Evolutionary conservation across 2,888 invertebrate species (phyloP), one percentile per base, ranked within the genome.

Genomic region (Rhagonycha fulva): DNA sequence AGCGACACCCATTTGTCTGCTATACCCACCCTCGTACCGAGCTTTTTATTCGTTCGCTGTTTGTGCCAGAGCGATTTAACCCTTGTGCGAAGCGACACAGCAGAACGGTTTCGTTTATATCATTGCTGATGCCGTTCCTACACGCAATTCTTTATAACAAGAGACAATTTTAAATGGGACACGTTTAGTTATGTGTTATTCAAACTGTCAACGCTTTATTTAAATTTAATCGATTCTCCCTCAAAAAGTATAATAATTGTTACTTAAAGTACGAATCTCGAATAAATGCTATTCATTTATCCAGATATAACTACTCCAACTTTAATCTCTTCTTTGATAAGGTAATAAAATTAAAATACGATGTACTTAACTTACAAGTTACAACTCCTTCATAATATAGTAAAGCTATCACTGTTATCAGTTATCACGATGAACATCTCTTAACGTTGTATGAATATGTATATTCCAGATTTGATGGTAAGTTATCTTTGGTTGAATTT

Each of bases 1-100:
- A 87, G 86, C 87, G 87, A 88, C 88, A 87, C 87, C 87, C 88
- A 88, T 88, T 88, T 88, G 87, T 87, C 88, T 88, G 84, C 85
- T 75, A 75, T 77, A 77, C 75, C 77, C 77, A 75, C 77, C 77
- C 77, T 77, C 77, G 73, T 72, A 77, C 72, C 70, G 77, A 77
- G 77, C 77, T 77, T 77, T 77, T 77, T 77, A 77, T 77, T 77
- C 77, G 77, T 77, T 75, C 77, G 77, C 77, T 77, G 77, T 77
- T 77, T 77, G 77, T 77, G 77, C 77, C 75, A 77, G 72, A 77
- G 73, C 77, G 77, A 77, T 77, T 77, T 77, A 77, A 77, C 77
- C 77, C 77, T 77, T 77, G 77, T 77, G 77, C 73, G 75, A 75
- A 75, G 77, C 77, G 75, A 75, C 77, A 75, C 75, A 77, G 77